Percentiles rank a stretch among this genome's conserved stretches.
Evolutionary conservation across 2,797 vertebrate species (phyloP).

Genomic region (Avahi laniger): DNA sequence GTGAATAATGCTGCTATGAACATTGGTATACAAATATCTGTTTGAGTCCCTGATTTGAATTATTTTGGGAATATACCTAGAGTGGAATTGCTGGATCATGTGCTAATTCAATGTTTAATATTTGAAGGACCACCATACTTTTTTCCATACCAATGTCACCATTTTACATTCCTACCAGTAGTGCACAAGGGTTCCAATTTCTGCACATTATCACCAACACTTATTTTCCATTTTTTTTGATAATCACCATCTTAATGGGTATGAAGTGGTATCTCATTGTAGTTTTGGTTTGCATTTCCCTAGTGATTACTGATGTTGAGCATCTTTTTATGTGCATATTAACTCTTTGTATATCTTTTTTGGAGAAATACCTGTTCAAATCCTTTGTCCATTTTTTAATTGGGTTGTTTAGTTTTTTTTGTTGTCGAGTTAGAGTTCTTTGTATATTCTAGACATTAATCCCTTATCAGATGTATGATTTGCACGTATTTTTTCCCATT

Average conservation of each 20-base stretch:
- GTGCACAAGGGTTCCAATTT: background rate
- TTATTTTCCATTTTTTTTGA: background rate
- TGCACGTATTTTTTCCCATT: background rate
- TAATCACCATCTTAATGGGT: background rate
- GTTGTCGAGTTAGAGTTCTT: background rate
- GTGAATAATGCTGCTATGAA: background rate
- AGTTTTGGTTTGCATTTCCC: conserved; percentile 3
- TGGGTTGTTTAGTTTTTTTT: background rate
- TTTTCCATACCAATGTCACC: background rate
- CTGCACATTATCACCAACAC: background rate
- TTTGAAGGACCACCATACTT: background rate
- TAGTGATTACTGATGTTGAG: background rate
- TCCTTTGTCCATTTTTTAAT: background rate
- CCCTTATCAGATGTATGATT: background rate
- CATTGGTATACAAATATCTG: background rate
- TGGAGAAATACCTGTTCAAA: background rate
- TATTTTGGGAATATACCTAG: background rate
- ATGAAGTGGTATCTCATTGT: background rate
- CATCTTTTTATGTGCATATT: background rate
- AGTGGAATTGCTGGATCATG: background rate
- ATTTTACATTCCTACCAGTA: background rate
- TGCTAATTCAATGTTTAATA: background rate
- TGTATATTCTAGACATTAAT: background rate
- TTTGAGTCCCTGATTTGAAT: conserved; percentile 4
- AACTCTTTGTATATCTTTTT: background rate